phyloP scores from a whole-genome alignment of 2,113 vertebrate genomes.

The Halichoerus grypus region DNA sequence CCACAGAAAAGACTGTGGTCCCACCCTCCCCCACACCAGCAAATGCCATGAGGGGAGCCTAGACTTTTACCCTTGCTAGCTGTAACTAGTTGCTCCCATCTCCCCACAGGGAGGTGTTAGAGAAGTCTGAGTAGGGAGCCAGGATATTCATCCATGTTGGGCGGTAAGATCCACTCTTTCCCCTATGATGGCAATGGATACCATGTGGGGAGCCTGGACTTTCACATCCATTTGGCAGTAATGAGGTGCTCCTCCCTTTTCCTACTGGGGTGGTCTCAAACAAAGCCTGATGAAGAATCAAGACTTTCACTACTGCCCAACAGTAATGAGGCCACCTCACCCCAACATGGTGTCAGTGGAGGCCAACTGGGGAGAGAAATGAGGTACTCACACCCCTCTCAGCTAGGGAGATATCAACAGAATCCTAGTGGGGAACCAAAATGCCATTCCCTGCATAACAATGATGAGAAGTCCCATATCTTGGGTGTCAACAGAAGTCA shows the following conservation, averaged over 20 bases:
- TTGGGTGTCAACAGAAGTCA: background rate
- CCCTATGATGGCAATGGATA: background rate
- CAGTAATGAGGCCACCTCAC: background rate
- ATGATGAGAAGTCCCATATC: background rate
- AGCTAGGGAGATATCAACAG: background rate
- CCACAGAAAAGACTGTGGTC: no score
- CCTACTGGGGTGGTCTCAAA: background rate
- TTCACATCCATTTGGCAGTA: background rate
- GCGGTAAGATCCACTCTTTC: background rate
- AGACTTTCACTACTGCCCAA: background rate
- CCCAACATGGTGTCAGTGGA: background rate
- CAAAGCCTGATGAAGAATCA: background rate
- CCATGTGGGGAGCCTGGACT: background rate
- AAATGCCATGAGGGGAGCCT: background rate
- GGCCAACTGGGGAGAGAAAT: background rate
- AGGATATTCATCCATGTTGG: background rate
- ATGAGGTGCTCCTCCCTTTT: background rate
- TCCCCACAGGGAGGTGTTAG: background rate
- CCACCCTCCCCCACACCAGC: background rate
- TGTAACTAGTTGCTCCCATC: background rate
- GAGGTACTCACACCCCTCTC: background rate
- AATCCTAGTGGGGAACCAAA: background rate
- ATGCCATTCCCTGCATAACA: background rate
- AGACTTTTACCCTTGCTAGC: background rate
- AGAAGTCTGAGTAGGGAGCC: background rate